These are phyloP conservation scores for Varanus salvator DNA, from an alignment of 2,113 vertebrate species.

Conservation along the genomic window DNA sequence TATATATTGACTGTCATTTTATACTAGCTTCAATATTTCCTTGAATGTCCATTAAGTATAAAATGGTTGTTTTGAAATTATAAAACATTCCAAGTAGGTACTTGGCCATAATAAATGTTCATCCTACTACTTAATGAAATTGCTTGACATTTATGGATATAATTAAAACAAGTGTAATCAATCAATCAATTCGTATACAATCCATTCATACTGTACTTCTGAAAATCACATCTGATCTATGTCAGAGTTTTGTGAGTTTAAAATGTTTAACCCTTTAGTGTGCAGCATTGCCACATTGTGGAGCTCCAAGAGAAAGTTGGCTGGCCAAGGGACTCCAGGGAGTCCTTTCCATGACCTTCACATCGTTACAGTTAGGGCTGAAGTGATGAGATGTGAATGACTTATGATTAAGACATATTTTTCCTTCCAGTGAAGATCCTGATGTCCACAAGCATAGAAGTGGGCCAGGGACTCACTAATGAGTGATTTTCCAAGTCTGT, in stretches of 20 bases:
- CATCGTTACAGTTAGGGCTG: neutral
- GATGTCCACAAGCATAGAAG: too few relatives aligned
- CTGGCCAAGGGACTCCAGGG: neutral
- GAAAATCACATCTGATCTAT: slow-evolving; percentile 37
- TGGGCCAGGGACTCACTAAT: too few relatives aligned
- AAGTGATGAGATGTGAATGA: neutral
- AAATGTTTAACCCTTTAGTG: slow-evolving; percentile 22
- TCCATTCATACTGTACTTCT: slow-evolving; percentile 19
- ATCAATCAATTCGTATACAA: slow-evolving; percentile 36
- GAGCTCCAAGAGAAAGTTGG: neutral
- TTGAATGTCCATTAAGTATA: slow-evolving; percentile 5
- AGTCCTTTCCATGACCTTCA: neutral
- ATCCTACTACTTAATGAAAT: slow-evolving; percentile 15
- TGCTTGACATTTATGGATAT: slow-evolving; percentile 33
- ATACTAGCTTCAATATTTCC: neutral
- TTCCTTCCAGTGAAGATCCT: neutral
- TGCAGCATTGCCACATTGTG: neutral
- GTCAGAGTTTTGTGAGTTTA: slow-evolving; percentile 1
- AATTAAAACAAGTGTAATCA: slow-evolving; percentile 54
- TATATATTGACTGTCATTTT: slow-evolving; percentile 17
- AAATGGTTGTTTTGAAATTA: slow-evolving; percentile 29
- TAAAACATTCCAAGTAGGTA: neutral
- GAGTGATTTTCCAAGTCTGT: too few relatives aligned
- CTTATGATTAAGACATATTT: neutral
- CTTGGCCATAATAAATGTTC: slow-evolving; percentile 24